phyloP scores from a whole-genome alignment of 2,888 invertebrate species.

The Callyntrura guangdongensis region DNA sequence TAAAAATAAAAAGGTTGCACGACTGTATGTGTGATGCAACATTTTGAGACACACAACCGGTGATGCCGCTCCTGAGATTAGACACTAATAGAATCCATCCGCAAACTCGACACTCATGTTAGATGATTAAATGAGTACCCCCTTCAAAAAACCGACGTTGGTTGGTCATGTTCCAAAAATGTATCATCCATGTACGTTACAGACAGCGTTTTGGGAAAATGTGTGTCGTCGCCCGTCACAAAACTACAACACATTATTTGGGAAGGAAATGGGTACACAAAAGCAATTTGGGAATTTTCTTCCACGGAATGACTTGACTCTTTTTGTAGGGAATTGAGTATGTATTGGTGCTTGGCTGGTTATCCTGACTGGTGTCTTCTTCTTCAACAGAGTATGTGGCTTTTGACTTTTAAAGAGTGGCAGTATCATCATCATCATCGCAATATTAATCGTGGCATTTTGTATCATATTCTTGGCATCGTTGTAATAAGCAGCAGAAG shows the following conservation, averaged over 20 bases:
- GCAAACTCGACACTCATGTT: not conserved
- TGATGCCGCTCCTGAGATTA: not conserved
- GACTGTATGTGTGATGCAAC: not conserved
- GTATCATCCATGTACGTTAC: slow-evolving; percentile 19
- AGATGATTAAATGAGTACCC: slow-evolving; percentile 7
- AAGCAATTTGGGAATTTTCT: slow-evolving; percentile 74
- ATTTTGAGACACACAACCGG: not conserved
- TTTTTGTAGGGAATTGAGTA: slow-evolving; percentile 25
- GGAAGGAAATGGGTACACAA: slow-evolving; percentile 62
- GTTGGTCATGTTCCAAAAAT: slow-evolving; percentile 42
- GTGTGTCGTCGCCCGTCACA: slow-evolving; percentile 11
- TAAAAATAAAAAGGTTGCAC: not conserved
- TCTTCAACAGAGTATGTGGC: slow-evolving; percentile 33
- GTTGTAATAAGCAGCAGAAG: not conserved
- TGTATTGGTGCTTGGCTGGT: slow-evolving; percentile 41
- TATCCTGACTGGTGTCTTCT: slow-evolving; percentile 58
- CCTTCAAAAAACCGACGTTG: not conserved
- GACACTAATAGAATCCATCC: slow-evolving; percentile 39
- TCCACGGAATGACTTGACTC: slow-evolving; percentile 68
- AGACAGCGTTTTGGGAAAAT: not conserved
- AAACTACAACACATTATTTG: slow-evolving; percentile 2
- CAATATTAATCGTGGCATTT: slow-evolving; percentile 65
- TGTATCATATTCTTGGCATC: slow-evolving; percentile 72
- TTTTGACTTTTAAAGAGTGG: slow-evolving; percentile 72
- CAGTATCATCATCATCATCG: slow-evolving; percentile 51